These are phyloP conservation scores for Petrocephalus microphthalmus DNA, from an alignment of 2,113 vertebrate species.

Conservation along the genomic window DNA sequence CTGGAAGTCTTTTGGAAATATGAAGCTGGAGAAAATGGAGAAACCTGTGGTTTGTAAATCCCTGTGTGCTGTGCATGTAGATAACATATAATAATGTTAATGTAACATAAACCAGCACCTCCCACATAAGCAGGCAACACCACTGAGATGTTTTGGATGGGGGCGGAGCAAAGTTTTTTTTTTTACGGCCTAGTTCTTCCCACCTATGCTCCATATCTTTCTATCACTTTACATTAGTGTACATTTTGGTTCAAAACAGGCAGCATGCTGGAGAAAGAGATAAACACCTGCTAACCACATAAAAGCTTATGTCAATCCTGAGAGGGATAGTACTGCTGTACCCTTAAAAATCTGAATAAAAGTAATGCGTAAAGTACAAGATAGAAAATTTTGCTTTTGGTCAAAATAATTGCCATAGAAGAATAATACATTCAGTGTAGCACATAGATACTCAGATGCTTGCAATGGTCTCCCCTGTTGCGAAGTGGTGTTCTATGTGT, in stretches of 20 bases:
- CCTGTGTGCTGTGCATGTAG: not conserved
- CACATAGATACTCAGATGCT: not conserved
- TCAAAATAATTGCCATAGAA: not conserved
- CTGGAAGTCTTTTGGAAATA: not conserved
- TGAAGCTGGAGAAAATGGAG: not conserved
- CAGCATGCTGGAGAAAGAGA: not conserved
- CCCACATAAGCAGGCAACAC: not conserved
- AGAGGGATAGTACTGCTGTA: not conserved
- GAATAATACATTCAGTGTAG: not conserved
- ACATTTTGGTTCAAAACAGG: not conserved
- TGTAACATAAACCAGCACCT: constrained; percentile 2
- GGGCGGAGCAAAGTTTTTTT: not conserved
- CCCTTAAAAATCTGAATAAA: not conserved
- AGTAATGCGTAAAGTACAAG: not conserved
- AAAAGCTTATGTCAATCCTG: not conserved
- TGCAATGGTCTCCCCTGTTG: not conserved
- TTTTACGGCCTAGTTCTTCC: not conserved
- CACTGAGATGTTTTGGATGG: not conserved
- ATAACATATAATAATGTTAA: constrained; percentile 1
- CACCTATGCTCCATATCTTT: not conserved
- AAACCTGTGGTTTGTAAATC: not conserved
- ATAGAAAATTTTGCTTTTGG: not conserved
- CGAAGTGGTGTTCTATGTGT: not conserved
- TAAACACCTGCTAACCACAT: not conserved
- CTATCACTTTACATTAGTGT: not conserved